phyloP scores from a whole-genome alignment of 2,888 invertebrate genomes.

The Eristalis tenax region DNA sequence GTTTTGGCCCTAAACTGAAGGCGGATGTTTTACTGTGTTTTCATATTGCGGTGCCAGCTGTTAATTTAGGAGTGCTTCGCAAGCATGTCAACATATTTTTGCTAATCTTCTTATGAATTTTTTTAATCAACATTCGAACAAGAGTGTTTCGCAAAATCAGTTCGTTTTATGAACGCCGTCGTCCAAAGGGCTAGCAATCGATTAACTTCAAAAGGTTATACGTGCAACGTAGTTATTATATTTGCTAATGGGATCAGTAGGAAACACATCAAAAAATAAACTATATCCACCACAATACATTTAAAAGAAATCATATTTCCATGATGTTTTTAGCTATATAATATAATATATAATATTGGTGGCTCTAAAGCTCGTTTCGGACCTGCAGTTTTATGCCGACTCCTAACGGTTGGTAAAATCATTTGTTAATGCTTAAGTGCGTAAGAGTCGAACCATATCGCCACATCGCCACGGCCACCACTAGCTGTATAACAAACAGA shows the following conservation, averaged over 20 bases:
- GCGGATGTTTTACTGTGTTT: background rate
- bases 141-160: background rate
- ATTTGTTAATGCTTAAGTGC: too few relatives aligned
- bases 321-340: too few relatives aligned
- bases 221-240: background rate
- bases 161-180: background rate
- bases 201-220: background rate
- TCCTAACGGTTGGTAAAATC: too few relatives aligned
- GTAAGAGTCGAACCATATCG: too few relatives aligned
- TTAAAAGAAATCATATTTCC: too few relatives aligned
- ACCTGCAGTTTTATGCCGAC: too few relatives aligned
- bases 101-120: background rate
- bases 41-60: background rate
- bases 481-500: too few relatives aligned
- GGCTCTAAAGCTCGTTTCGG: too few relatives aligned
- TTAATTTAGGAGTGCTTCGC: background rate
- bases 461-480: too few relatives aligned
- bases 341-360: too few relatives aligned
- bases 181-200: background rate
- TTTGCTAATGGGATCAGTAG: too few relatives aligned
- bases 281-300: too few relatives aligned
- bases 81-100: background rate
- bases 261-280: background rate
- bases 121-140: background rate
- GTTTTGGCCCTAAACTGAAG: background rate